Evolutionary conservation across 2,888 invertebrate species (phyloP).

Genomic region (Isoperla grammatica): DNA sequence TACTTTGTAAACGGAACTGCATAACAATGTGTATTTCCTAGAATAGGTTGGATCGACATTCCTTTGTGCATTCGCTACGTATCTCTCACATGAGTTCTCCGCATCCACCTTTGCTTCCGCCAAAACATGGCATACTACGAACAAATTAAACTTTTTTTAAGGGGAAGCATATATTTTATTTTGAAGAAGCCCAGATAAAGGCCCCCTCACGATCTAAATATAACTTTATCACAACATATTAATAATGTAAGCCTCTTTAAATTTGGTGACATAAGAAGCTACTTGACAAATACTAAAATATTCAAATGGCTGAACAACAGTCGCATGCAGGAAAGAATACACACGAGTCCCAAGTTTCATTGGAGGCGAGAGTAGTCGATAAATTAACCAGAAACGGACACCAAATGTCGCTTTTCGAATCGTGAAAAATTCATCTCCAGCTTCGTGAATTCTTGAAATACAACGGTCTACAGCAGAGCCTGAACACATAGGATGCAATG

Average conservation of each 20-base stretch:
- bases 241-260: conserved; percentile 5
- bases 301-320: conserved; percentile 6
- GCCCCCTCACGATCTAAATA: neutral
- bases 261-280: conserved; percentile 7
- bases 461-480: conserved; percentile 5
- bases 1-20: too few species aligned
- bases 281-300: conserved; percentile 17
- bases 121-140: too few species aligned
- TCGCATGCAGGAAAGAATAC: neutral
- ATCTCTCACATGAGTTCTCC: too few species aligned
- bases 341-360: conserved; percentile 9
- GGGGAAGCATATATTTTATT: too few species aligned
- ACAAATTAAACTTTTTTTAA: too few species aligned
- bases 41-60: too few species aligned
- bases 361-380: conserved; percentile 10
- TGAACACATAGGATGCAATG: neutral
- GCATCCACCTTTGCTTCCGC: too few species aligned
- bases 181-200: too few species aligned
- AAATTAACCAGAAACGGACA: conserved; percentile 20
- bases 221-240: conserved; percentile 5
- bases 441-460: conserved; percentile 16
- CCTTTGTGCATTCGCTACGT: too few species aligned
- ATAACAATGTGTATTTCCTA: too few species aligned
- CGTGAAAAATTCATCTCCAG: conserved; percentile 14
- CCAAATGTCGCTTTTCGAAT: conserved; percentile 19